Evolutionary conservation across 2,888 invertebrate species (phyloP).

Genomic region (Parnassius apollo): DNA sequence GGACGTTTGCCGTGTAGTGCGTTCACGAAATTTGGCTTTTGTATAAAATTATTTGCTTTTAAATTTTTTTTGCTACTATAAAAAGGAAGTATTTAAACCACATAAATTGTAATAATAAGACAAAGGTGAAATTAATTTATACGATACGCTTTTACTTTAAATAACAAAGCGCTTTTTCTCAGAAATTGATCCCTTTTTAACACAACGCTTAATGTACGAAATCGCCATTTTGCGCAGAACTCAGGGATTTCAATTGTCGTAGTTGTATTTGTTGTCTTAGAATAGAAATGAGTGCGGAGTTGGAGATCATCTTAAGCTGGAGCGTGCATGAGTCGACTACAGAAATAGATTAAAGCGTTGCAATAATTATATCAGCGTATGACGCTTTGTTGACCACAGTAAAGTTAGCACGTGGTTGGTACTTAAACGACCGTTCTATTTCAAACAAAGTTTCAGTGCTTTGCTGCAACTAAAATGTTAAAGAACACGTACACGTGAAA

Average conservation of each 20-base stretch:
- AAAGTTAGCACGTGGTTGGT: constrained; percentile 48
- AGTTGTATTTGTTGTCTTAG: constrained; percentile 42
- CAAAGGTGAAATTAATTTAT: constrained; percentile 9
- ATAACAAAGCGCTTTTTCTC: constrained; percentile 45
- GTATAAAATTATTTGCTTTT: too few relatives aligned
- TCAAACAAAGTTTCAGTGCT: background rate
- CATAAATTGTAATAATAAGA: constrained; percentile 9
- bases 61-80: background rate
- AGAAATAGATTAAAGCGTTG: constrained; percentile 70
- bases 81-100: constrained; percentile 5
- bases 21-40: too few relatives aligned
- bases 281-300: constrained; percentile 39
- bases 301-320: constrained; percentile 51
- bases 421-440: background rate
- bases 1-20: too few relatives aligned
- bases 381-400: constrained; percentile 62
- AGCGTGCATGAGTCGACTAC: constrained; percentile 55
- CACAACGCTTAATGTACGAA: constrained; percentile 42
- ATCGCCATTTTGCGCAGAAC: constrained; percentile 49
- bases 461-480: background rate
- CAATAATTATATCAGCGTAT: constrained; percentile 77
- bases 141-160: constrained; percentile 4
- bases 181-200: constrained; percentile 55
- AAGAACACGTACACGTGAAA: background rate
- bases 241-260: constrained; percentile 42